A percentile compares a stretch with the other conserved stretches of the same genome.
phyloP scores from a whole-genome alignment of 2,888 invertebrate genomes.

The Crioceris asparagi region DNA sequence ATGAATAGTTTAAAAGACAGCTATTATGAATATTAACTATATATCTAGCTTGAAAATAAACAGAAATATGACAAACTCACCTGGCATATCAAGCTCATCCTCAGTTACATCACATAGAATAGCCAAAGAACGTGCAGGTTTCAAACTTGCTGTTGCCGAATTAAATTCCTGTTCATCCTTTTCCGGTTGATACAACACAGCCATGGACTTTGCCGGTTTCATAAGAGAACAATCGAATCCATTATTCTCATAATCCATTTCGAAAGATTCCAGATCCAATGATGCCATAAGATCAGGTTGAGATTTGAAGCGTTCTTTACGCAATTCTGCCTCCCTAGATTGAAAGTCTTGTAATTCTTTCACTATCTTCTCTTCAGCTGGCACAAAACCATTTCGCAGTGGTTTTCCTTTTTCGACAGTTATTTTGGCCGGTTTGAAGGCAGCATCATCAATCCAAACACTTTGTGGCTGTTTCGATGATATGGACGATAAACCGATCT shows the following conservation, averaged over 20 bases:
- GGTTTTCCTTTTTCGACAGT: conserved; percentile 42
- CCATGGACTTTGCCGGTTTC: conserved; percentile 23
- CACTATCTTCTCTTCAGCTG: conserved; percentile 75
- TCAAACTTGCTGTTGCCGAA: conserved; percentile 35
- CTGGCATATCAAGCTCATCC: conserved; percentile 46
- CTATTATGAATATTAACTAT: background rate
- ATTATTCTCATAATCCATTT: conserved; percentile 13
- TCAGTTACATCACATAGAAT: conserved; percentile 55
- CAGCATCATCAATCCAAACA: conserved; percentile 22
- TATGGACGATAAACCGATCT: conserved; percentile 39
- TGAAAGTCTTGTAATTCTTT: conserved; percentile 73
- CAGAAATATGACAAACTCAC: conserved; percentile 22
- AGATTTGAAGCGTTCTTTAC: conserved; percentile 53
- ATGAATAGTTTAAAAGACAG: no score
- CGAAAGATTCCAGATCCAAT: conserved; percentile 45
- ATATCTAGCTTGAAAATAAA: background rate
- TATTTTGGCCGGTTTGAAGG: conserved; percentile 33
- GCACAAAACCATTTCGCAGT: conserved; percentile 65
- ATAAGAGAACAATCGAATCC: conserved; percentile 10
- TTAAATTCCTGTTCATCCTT: conserved; percentile 8
- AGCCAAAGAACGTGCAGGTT: conserved; percentile 58
- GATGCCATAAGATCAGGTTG: conserved; percentile 53
- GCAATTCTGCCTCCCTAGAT: conserved; percentile 41
- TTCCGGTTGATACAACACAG: conserved; percentile 18
- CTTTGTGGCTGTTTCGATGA: conserved; percentile 19